Evolutionary conservation across 2,888 invertebrate genomes (phyloP).

Genomic region (Drosophila putrida): DNA sequence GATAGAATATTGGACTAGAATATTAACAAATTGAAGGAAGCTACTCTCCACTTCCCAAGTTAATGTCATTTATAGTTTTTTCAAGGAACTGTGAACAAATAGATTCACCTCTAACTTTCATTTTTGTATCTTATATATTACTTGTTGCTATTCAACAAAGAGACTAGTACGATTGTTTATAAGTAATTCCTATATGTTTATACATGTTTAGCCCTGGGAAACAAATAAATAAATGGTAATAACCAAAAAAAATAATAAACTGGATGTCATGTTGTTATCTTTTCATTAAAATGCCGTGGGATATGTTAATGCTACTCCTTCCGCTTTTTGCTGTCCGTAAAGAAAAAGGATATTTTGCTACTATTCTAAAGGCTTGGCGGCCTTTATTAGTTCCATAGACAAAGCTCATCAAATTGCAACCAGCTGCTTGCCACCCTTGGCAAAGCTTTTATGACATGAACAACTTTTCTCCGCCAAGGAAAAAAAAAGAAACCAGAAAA

Average conservation of each 20-base stretch:
- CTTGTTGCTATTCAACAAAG: no score
- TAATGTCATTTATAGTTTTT: no score
- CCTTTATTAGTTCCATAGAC: conserved; percentile 34
- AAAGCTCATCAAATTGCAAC: conserved; percentile 47
- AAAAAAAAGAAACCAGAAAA: conserved; percentile 24
- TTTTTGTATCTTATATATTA: no score
- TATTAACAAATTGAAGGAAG: not conserved
- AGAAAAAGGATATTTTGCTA: not conserved
- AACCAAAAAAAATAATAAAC: not conserved
- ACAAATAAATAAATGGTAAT: no score
- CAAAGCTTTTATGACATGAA: conserved; percentile 31
- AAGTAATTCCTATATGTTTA: no score
- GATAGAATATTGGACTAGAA: not conserved
- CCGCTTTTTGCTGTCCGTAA: not conserved
- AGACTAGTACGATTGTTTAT: no score
- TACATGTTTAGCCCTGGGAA: no score
- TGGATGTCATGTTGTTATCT: conserved; percentile 1
- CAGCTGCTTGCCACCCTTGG: conserved; percentile 51
- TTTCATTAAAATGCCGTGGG: conserved; percentile 6
- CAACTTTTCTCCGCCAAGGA: conserved; percentile 21
- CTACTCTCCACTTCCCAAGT: no score
- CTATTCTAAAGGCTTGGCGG: not conserved
- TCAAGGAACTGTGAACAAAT: no score
- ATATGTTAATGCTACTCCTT: not conserved
- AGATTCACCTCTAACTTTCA: no score